Base-by-base conservation (phyloP, 1,140 invertebrate species). In the Magallana angulata region DNA sequence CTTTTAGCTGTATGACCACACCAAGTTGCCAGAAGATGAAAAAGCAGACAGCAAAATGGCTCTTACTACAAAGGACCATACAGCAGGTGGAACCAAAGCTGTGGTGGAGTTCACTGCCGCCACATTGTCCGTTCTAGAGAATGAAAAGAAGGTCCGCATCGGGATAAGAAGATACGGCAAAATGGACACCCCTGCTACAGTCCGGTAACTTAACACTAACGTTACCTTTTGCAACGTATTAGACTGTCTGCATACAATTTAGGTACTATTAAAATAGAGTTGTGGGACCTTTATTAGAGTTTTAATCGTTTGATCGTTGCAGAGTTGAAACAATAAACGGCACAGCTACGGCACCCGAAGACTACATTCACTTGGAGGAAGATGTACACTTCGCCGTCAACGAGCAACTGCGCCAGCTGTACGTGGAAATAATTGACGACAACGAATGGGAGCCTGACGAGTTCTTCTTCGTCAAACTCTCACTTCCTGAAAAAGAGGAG, bases 401-500 rank as follows among this genome's bases (percentile, higher is more conserved):
- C 24, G 96, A 97, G 90, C 92, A 92, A 16, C 95, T 96, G 85
- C 95, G 96, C 71, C 91, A 96, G 92, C 90, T 97, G 12, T 95
- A 93, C 58, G 95, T 97, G 11, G 95, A 96, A 89, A 96, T 97
- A 86, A 95, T 97, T 58, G 96, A 97, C 91, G 96, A 97, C 92
- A 96, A 96, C 87, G 96, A 96, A 90, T 97, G 96, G 96, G 95
- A 96, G 92, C 96, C 96, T 0, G 96, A 96, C 92, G 96, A 96
- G 93, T 96, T 96, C 87, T 97, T 97, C 93, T 97, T 96, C 92
- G 94, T 96, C 3, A 95, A 96, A 89, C 85, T 97, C 5, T 94
- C 94, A 30, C 85, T 96, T 7, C 60, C 88, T 0, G 84, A 90
- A 1, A 58, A 89, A n/a, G 87, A 96, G 1, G 89, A 94, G 59